phyloP scores from a whole-genome alignment of 2,888 invertebrate genomes.

The Pasiphila rectangulata region DNA sequence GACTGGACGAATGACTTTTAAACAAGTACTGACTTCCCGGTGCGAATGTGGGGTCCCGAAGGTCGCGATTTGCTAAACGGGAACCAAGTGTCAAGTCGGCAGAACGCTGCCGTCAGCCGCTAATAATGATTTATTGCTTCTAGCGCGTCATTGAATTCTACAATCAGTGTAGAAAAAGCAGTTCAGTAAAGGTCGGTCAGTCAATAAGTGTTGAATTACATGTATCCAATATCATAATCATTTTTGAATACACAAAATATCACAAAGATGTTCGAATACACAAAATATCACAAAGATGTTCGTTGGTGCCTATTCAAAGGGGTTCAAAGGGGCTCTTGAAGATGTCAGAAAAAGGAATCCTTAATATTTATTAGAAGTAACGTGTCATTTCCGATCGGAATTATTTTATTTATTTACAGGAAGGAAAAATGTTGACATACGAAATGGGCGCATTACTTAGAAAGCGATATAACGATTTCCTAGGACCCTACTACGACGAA shows the following conservation, averaged over 20 bases:
- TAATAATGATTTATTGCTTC: conserved; percentile 75
- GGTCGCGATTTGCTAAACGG: conserved; percentile 62
- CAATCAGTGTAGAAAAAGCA: conserved; percentile 9
- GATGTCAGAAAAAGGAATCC: too few relatives aligned
- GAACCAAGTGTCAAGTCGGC: conserved; percentile 62
- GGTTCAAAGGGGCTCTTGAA: too few relatives aligned
- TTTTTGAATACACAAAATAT: too few relatives aligned
- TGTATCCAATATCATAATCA: too few relatives aligned
- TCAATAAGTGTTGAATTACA: too few relatives aligned
- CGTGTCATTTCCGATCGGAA: not conserved
- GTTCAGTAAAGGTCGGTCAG: not conserved
- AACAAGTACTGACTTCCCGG: conserved; percentile 65
- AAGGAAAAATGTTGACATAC: conserved; percentile 78
- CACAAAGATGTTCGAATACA: too few relatives aligned
- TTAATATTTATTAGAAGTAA: too few relatives aligned
- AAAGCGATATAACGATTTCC: conserved; percentile 71
- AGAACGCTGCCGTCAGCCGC: conserved; percentile 55
- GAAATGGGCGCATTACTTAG: conserved; percentile 80
- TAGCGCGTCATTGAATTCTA: conserved; percentile 42
- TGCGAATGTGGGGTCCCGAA: conserved; percentile 59
- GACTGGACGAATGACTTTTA: conserved; percentile 57
- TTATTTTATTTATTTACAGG: conserved; percentile 57
- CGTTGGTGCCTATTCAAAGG: too few relatives aligned
- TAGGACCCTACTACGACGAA: conserved; percentile 69
- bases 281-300: too few relatives aligned